Conservation (phyloP, 1,140 invertebrate species). For the Paralvinella palmiformis region DNA sequence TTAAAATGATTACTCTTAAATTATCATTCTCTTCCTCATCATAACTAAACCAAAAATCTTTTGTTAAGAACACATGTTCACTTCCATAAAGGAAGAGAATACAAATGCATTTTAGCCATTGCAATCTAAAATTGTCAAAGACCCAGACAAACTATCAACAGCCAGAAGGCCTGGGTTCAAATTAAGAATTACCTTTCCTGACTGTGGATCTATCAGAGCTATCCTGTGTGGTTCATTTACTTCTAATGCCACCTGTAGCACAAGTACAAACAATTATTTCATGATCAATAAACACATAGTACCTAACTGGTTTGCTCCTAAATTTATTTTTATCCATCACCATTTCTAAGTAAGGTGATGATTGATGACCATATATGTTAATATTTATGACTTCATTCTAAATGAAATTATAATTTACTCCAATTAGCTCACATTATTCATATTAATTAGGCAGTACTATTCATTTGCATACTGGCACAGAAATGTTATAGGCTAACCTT, state of each 20-base stretch:
- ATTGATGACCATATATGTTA: no score
- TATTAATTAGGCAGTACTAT: no score
- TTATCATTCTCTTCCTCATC: background rate
- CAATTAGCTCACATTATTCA: background rate
- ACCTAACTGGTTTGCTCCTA: background rate
- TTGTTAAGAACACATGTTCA: background rate
- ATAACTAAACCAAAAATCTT: background rate
- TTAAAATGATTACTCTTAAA: no score
- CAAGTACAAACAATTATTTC: background rate
- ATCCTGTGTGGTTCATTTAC: background rate
- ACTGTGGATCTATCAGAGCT: background rate
- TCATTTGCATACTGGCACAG: no score
- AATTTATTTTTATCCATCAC: background rate
- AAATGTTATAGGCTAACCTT: no score
- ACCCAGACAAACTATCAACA: background rate
- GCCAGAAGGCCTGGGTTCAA: no score
- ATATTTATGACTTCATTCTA: no score
- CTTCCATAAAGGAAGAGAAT: background rate
- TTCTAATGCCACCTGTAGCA: background rate
- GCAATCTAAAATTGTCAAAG: background rate
- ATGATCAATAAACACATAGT: background rate
- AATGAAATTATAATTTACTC: background rate
- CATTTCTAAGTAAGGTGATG: background rate
- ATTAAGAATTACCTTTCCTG: slow-evolving; percentile 1
- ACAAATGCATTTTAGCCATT: background rate